Percentiles rank a stretch among this genome's conserved stretches.
Evolutionary conservation across 2,113 vertebrate genomes (phyloP).

Genomic region (Eulemur rufifrons): DNA sequence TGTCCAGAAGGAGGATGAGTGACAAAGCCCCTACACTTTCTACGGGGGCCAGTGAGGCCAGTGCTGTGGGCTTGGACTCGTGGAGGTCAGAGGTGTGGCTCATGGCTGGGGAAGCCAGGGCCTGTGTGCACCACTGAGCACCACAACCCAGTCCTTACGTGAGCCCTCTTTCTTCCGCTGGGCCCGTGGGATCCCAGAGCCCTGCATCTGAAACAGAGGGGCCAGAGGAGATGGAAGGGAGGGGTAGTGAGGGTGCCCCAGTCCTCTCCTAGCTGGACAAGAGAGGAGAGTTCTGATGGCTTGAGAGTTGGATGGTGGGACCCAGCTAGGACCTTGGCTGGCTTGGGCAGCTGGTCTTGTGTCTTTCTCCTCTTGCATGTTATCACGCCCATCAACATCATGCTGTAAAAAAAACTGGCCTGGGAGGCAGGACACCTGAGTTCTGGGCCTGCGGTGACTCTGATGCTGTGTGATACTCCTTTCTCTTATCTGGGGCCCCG

Average conservation of each 20-base stretch:
- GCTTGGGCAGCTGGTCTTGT: neutral
- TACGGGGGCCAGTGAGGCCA: neutral
- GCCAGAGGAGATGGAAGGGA: neutral
- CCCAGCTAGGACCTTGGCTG: neutral
- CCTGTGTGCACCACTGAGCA: neutral
- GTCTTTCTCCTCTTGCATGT: neutral
- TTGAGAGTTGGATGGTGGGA: neutral
- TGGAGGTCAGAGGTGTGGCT: neutral
- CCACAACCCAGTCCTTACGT: neutral
- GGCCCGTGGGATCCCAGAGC: neutral
- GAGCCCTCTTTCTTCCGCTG: neutral
- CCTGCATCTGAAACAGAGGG: neutral
- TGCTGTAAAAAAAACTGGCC: neutral
- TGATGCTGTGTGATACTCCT: neutral
- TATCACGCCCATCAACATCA: accelerated
- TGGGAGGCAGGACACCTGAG: neutral
- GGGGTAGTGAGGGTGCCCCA: neutral
- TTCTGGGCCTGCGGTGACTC: neutral
- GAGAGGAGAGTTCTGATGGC: neutral
- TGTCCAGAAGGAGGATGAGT: neutral
- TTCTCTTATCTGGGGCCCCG: neutral
- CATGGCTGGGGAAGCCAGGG: neutral
- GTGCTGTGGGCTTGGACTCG: neutral
- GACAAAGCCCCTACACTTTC: neutral
- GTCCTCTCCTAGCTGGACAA: neutral